Percentiles rank a stretch among this genome's conserved stretches.
phyloP scores from a whole-genome alignment of 2,113 vertebrate genomes.

The Peromyscus leucopus region DNA sequence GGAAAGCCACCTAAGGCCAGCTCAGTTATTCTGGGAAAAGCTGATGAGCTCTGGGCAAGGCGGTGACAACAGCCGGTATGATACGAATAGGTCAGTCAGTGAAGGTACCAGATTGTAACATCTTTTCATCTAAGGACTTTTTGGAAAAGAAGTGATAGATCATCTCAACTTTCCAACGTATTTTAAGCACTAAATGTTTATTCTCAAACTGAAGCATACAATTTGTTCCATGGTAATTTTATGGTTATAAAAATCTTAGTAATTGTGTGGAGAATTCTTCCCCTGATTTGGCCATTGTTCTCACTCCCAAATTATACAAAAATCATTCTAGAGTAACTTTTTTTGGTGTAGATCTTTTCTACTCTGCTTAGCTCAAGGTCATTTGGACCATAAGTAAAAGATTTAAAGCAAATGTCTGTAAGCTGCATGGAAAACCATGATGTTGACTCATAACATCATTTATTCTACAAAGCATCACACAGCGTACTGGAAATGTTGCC shows the following conservation, averaged over 20 bases:
- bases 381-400: background rate
- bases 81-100: background rate
- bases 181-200: background rate
- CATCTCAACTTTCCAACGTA: background rate
- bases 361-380: background rate
- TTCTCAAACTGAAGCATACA: slow-evolving; percentile 6
- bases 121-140: background rate
- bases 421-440: background rate
- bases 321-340: slow-evolving; percentile 1
- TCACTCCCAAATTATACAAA: background rate
- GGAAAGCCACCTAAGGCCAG: background rate
- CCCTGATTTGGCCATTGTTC: background rate
- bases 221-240: slow-evolving; percentile 43
- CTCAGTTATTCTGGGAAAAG: background rate
- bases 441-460: background rate
- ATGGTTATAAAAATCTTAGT: slow-evolving; percentile 23
- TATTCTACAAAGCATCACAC: background rate
- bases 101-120: background rate
- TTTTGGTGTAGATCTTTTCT: slow-evolving; percentile 10
- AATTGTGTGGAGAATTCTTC: background rate
- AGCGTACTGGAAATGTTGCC: background rate
- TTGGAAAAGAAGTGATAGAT: background rate
- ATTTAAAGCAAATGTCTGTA: background rate
- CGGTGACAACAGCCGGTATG: background rate
- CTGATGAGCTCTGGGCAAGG: background rate